A percentile compares a stretch with the other conserved stretches of the same genome.
phyloP scores from a whole-genome alignment of 2,888 invertebrate species.

The Rhimphoctona megacephalus region DNA sequence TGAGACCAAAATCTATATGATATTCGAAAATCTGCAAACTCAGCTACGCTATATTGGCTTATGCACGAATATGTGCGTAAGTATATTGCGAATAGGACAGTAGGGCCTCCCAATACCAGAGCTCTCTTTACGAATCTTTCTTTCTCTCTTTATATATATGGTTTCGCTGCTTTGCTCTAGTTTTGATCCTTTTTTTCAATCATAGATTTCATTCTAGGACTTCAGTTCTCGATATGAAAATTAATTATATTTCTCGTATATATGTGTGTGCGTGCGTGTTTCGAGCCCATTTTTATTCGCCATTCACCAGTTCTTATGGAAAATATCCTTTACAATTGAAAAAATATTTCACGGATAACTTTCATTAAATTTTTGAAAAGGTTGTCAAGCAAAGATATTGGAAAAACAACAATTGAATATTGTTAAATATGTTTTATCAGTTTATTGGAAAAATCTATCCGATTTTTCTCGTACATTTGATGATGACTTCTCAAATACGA shows the following conservation, averaged over 20 bases:
- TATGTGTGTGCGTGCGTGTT: no score
- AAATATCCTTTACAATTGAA: background rate
- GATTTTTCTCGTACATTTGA: background rate
- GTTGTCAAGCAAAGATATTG: background rate
- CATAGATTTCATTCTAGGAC: background rate
- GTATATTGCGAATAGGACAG: background rate
- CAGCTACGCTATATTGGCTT: slow-evolving; percentile 1
- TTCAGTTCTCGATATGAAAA: no score
- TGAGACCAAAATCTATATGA: slow-evolving; percentile 7
- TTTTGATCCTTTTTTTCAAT: background rate
- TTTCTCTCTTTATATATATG: background rate
- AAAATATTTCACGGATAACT: background rate
- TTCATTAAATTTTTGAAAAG: background rate
- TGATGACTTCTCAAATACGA: background rate
- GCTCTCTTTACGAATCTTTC: background rate
- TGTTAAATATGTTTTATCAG: background rate
- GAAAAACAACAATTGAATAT: background rate
- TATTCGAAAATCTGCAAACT: slow-evolving; percentile 29
- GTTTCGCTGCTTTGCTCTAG: slow-evolving; percentile 29
- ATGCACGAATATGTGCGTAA: background rate
- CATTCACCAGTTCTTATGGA: background rate
- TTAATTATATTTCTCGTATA: no score
- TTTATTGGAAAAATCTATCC: background rate
- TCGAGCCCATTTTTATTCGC: background rate
- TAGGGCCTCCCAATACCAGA: background rate